phyloP scores from a whole-genome alignment of 2,888 invertebrate species.

The Campopleginae sp. region DNA sequence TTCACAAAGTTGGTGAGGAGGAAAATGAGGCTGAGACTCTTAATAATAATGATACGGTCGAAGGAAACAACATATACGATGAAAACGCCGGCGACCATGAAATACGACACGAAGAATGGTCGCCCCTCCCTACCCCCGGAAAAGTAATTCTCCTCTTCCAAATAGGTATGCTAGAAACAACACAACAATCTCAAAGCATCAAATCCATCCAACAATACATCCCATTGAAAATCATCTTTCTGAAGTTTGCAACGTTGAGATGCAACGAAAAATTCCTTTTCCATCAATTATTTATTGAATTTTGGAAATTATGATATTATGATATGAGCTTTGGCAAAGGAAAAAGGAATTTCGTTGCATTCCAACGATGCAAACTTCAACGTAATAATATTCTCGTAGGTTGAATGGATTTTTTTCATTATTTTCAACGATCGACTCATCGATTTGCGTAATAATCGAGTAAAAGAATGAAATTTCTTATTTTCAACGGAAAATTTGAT shows the following conservation, averaged over 20 bases:
- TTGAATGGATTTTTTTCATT: neutral
- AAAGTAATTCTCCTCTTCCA: constrained; percentile 63
- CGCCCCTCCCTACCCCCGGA: constrained; percentile 61
- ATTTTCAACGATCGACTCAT: neutral
- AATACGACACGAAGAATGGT: constrained; percentile 53
- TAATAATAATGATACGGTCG: neutral
- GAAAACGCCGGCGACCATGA: constrained; percentile 37
- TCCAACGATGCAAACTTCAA: too few relatives aligned
- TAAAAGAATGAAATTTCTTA: neutral
- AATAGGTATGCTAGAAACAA: constrained; percentile 63
- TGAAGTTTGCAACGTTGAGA: too few relatives aligned
- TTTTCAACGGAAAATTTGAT: neutral
- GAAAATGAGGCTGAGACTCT: neutral
- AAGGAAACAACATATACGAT: neutral
- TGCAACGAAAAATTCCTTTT: too few relatives aligned
- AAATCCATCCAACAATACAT: neutral
- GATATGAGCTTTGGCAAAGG: too few relatives aligned
- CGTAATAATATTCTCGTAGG: neutral
- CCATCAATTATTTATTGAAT: too few relatives aligned
- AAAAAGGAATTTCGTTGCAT: too few relatives aligned
- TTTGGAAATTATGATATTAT: too few relatives aligned
- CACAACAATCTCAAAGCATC: constrained; percentile 12
- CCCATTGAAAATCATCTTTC: too few relatives aligned
- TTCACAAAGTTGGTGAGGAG: neutral
- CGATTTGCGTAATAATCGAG: neutral